Base-by-base conservation (phyloP, 2,888 invertebrate genomes). In the Ichneumoninae sp. region DNA sequence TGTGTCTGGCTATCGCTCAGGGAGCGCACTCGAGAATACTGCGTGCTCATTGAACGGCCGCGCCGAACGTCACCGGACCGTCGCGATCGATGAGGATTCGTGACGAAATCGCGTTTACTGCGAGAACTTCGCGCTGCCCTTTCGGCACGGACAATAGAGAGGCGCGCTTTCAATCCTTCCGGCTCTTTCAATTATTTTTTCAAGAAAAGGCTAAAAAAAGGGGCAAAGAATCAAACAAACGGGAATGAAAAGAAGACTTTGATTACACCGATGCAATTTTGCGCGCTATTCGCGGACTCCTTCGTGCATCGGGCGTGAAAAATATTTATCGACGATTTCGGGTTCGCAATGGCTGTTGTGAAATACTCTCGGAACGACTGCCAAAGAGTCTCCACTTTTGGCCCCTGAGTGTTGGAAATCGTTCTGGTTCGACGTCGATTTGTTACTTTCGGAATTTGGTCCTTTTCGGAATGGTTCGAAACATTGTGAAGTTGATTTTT, bases 21-120 rank as follows among this genome's bases (percentile, higher is more conserved):
- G 26, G 50, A 54, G 70, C 50, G 22, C 52, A 7, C 40, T 52
- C 57, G 60, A 63, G 47, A 74, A 44, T 63, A 54, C 60, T 54
- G 33, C 36, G n/a, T 63, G 70, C 57, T 73, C 52, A 84, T 81
- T 57, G 74, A 74, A 77, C 52, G 33, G 70, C 63, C 65, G n/a
- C 60, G 54, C 63, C 44, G 73, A 77, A 77, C 60, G 47, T 16
- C 57, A 52, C 47, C 70, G 76, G 80, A 83, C 70, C 47, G 57
- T 63, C 63, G 65, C 81, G 81, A 84, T 84, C 81, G 78, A 84
- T 81, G 78, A 69, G 78, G 54, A 81, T 74, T 81, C 74, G 65
- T 70, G 57, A 81, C 77, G 30, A 26, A 78, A 75, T 81, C 69
- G 74, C 70, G 50, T 73, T 57, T 19, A 30, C 30, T 66, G 40